A percentile compares a stretch with the other conserved stretches of the same genome.
Evolutionary conservation across 1,140 invertebrate genomes (phyloP).

Genomic region (Chelonus insularis): DNA sequence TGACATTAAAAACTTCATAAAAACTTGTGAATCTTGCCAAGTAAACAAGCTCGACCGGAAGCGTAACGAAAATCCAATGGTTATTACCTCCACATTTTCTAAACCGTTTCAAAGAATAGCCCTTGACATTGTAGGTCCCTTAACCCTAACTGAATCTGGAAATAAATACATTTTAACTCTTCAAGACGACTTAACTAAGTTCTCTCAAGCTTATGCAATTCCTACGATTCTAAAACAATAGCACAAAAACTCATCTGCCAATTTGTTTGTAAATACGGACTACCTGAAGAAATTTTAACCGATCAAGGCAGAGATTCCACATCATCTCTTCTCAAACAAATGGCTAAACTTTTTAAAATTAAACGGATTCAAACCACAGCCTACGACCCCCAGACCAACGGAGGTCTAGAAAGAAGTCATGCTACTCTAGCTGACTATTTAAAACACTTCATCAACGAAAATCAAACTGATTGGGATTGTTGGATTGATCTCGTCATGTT

Average conservation of each 20-base stretch:
- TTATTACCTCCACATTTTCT: conserved; percentile 38
- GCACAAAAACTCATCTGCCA: conserved; percentile 33
- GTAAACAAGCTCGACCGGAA: conserved; percentile 40
- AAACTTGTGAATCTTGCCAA: conserved; percentile 44
- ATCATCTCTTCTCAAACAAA: conserved; percentile 35
- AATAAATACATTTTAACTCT: conserved; percentile 43
- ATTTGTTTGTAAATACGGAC: conserved; percentile 39
- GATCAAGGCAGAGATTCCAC: conserved; percentile 43
- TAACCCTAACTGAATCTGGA: conserved; percentile 31
- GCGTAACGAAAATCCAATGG: conserved; percentile 32
- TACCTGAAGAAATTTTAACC: conserved; percentile 39
- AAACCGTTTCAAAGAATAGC: conserved; percentile 29
- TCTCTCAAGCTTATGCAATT: conserved; percentile 28
- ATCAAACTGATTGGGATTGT: conserved; percentile 45
- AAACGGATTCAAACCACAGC: conserved; percentile 32
- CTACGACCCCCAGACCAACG: conserved; percentile 39
- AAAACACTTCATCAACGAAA: conserved; percentile 33
- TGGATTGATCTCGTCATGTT: conserved; percentile 34
- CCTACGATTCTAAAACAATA: conserved; percentile 36
- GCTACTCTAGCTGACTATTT: conserved; percentile 35
- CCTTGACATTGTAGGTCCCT: conserved; percentile 42
- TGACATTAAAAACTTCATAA: conserved; percentile 38
- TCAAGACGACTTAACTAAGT: conserved; percentile 44
- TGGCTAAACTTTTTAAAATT: conserved; percentile 34
- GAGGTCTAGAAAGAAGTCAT: conserved; percentile 33